Percentiles rank a stretch among this genome's conserved stretches.
phyloP scores from a whole-genome alignment of 1,140 invertebrate genomes.

The Saxidomus purpurata region DNA sequence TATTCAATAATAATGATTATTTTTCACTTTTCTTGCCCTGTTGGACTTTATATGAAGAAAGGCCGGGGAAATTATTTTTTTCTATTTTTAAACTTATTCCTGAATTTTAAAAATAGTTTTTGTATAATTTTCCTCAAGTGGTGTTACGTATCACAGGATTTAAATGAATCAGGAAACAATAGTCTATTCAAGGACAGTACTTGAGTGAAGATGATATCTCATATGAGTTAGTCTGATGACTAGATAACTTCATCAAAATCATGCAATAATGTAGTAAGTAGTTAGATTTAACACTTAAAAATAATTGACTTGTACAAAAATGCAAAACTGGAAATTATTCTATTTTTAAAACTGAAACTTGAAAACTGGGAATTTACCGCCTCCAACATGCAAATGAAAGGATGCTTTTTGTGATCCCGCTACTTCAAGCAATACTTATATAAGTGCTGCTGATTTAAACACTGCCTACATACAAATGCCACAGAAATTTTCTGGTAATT shows the following conservation, averaged over 20 bases:
- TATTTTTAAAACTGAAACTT: slow-evolving; percentile 1
- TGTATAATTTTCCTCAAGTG: background rate
- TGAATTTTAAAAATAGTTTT: no score
- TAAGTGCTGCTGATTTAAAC: no score
- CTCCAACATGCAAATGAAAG: no score
- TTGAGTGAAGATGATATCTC: background rate
- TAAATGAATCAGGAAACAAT: background rate
- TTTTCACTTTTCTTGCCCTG: no score
- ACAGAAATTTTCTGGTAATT: no score
- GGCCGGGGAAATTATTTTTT: no score
- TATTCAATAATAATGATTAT: no score
- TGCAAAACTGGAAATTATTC: background rate
- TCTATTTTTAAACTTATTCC: no score
- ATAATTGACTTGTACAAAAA: background rate
- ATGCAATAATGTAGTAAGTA: background rate
- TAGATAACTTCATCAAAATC: background rate
- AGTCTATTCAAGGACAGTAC: background rate
- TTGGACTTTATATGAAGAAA: no score
- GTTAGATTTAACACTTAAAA: background rate
- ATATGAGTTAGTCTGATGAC: background rate
- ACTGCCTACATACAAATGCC: no score
- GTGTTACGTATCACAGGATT: background rate
- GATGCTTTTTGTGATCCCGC: no score
- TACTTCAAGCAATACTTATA: no score
- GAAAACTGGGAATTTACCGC: background rate